These are phyloP conservation scores for Psophia crepitans DNA, from an alignment of 2,113 vertebrate genomes.

Conservation along the genomic window DNA sequence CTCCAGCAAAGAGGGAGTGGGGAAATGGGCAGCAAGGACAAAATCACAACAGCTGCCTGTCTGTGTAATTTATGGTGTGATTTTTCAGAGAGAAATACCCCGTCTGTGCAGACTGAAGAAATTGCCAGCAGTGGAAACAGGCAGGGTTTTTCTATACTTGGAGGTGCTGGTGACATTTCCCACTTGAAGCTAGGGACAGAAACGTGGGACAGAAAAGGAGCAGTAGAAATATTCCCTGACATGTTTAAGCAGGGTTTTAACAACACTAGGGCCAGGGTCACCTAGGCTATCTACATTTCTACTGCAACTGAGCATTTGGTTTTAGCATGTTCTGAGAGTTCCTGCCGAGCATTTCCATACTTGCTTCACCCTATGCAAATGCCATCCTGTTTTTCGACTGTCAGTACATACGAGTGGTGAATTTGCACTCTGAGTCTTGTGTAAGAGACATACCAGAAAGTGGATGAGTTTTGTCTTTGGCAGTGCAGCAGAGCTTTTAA, in stretches of 20 bases:
- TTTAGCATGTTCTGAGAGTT: background rate
- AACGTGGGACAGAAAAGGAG: background rate
- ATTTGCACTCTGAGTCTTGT: background rate
- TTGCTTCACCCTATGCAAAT: background rate
- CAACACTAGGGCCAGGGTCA: background rate
- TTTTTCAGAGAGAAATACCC: conserved; percentile 26
- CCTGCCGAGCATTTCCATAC: background rate
- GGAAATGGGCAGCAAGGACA: background rate
- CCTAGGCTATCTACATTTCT: background rate
- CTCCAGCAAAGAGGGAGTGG: background rate
- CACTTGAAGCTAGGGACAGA: background rate
- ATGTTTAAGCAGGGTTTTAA: background rate
- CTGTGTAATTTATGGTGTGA: background rate
- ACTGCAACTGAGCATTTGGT: background rate
- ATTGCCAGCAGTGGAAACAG: background rate
- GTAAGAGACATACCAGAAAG: background rate
- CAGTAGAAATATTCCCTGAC: background rate
- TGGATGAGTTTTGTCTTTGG: background rate
- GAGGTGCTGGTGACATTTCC: background rate
- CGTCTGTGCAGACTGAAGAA: background rate
- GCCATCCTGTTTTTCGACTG: background rate
- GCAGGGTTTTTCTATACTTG: background rate
- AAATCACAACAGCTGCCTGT: background rate
- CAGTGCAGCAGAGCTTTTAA: background rate
- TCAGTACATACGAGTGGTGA: background rate